These are phyloP conservation scores for Gymnarchus niloticus DNA, from an alignment of 2,113 vertebrate genomes.

Conservation along the genomic window DNA sequence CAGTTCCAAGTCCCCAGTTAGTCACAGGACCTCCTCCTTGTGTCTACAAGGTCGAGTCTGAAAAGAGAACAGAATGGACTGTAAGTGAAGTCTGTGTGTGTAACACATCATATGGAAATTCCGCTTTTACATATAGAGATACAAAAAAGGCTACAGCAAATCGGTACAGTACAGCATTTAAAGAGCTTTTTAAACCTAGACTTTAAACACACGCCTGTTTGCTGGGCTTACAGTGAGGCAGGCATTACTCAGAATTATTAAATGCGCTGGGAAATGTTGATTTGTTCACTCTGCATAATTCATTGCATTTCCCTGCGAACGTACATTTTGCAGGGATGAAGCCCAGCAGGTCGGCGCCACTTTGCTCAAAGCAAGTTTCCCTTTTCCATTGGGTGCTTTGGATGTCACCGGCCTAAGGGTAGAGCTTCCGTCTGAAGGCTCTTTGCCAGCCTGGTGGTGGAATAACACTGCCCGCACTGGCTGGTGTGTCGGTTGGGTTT, in stretches of 20 bases:
- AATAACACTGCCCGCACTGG: neutral
- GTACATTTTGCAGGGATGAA: neutral
- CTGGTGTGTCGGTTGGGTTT: neutral
- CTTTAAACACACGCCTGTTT: neutral
- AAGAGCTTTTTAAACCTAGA: neutral
- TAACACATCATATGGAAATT: neutral
- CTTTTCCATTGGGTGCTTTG: neutral
- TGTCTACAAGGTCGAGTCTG: neutral
- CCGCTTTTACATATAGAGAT: neutral
- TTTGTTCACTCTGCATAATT: constrained; percentile 23
- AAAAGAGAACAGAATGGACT: neutral
- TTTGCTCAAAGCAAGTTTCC: neutral
- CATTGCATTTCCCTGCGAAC: neutral
- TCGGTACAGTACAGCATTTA: no score
- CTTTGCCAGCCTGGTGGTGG: neutral
- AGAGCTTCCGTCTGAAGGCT: no score
- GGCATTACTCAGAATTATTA: constrained; percentile 17
- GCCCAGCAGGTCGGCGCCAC: neutral
- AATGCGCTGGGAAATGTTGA: constrained; percentile 12
- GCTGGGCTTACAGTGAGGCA: neutral
- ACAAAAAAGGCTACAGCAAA: neutral
- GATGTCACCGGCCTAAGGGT: no score
- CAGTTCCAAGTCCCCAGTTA: neutral
- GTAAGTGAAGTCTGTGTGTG: neutral
- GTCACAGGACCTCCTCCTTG: neutral